Base-by-base conservation (phyloP, 2,888 invertebrate genomes). In the Boloria selene region DNA sequence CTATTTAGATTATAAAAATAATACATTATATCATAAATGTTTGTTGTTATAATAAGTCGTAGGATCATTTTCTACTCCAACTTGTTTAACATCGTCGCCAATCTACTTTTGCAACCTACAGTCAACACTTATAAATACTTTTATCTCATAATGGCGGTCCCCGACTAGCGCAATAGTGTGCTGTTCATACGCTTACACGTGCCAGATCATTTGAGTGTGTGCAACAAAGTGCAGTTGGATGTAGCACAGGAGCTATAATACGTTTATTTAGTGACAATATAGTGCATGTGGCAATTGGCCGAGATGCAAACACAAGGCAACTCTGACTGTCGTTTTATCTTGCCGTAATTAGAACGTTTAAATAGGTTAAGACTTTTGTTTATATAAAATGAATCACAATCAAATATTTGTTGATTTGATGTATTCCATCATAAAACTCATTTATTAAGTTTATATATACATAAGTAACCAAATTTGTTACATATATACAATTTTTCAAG, bases 131-230 rank as follows among this genome's bases (percentile, higher is more conserved):
- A 69, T 72, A 68, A 70, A 70, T 69, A 71, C 68, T 68, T 71
- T 68, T 71, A 71, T 72, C 72, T 72, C 67, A 64, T 70, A 71
- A 71, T 67, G 71, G 64, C 72, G 63, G 75, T 73, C 72, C 72
- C 71, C 72, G 75, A 68, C 65, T 58, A 17, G 51, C 63, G 60
- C 61, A 59, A 58, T 70, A 70, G 78, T 80, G 78, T 78, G 77
- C 72, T 64, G 67, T 78, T 65, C 13, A 58, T 69, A 79, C 74
- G 65, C 66, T 71, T 82, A 82, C 82, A 82, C 82, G 82, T 83
- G 82, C 74, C 78, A 68, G 69, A 51, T 51, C 64, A 49, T 66
- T 64, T 70, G 63, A 53, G 55, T 77, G 82, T 83, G 80, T 80
- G 79, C 75, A 68, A 59, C 70, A 72, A 70, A 74, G 74, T 74